phyloP scores from a whole-genome alignment of 2,113 vertebrate species.

The Jacana jacana region DNA sequence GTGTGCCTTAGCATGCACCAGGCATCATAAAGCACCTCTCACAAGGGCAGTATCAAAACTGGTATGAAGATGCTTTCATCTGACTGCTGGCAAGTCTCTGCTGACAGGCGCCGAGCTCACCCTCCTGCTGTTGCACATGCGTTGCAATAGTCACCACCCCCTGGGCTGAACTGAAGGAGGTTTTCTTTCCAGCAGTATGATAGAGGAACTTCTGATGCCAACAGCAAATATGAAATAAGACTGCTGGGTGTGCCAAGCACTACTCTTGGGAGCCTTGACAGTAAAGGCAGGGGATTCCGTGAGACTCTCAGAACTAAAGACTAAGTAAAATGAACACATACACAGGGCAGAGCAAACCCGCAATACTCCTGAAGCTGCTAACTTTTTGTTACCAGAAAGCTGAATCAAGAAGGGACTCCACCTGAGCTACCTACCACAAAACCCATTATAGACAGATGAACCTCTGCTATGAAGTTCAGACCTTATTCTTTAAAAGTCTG shows the following conservation, averaged over 20 bases:
- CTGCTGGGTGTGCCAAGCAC: neutral
- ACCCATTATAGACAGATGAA: neutral
- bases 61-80: neutral
- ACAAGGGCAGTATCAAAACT: neutral
- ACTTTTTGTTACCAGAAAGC: neutral
- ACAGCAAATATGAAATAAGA: neutral
- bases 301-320: neutral
- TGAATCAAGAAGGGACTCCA: neutral
- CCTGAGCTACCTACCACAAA: neutral
- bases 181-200: neutral
- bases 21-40: neutral
- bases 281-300: neutral
- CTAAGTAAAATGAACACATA: neutral
- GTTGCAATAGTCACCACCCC: neutral
- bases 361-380: neutral
- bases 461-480: neutral
- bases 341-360: neutral
- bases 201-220: neutral
- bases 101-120: neutral
- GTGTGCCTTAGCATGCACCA: accelerated
- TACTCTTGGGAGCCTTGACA: neutral
- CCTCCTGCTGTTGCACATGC: neutral
- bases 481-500: neutral
- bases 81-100: neutral
- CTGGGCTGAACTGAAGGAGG: neutral